These are phyloP conservation scores for Scalopus aquaticus DNA, from an alignment of 2,113 vertebrate genomes.

Conservation along the genomic window DNA sequence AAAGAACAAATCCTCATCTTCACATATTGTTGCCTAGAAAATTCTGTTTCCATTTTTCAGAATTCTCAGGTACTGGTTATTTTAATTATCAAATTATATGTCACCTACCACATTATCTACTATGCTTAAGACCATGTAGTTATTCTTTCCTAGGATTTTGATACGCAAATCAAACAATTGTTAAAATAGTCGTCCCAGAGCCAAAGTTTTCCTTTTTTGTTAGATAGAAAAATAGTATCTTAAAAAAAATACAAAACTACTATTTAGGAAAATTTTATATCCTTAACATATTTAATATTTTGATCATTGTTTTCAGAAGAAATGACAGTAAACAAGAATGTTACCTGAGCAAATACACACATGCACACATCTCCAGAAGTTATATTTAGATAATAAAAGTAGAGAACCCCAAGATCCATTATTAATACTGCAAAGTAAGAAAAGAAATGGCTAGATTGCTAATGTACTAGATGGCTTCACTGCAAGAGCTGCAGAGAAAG, in stretches of 20 bases:
- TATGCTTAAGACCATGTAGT: neutral
- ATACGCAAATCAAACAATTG: neutral
- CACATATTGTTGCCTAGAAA: neutral
- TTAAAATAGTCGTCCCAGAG: neutral
- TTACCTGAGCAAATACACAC: neutral
- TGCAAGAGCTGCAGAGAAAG: neutral
- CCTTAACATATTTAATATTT: neutral
- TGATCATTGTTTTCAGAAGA: neutral
- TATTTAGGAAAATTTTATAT: neutral
- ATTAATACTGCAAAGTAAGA: neutral
- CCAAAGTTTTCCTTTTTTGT: slow-evolving; percentile 5
- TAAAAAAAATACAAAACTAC: neutral
- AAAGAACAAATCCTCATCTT: neutral
- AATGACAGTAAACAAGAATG: neutral
- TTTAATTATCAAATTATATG: slow-evolving; percentile 1
- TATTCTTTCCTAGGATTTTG: neutral
- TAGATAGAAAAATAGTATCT: neutral
- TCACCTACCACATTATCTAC: neutral
- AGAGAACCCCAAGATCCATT: neutral
- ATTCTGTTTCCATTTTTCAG: neutral
- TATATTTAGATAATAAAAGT: slow-evolving; percentile 10
- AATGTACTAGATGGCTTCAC: neutral
- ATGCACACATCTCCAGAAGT: neutral
- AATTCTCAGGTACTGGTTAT: neutral
- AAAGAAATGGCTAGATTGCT: neutral